A percentile compares a stretch with the other conserved stretches of the same genome.
Evolutionary conservation across 2,797 vertebrate genomes (phyloP).

Genomic region (Spinibarbus caldwelli): DNA sequence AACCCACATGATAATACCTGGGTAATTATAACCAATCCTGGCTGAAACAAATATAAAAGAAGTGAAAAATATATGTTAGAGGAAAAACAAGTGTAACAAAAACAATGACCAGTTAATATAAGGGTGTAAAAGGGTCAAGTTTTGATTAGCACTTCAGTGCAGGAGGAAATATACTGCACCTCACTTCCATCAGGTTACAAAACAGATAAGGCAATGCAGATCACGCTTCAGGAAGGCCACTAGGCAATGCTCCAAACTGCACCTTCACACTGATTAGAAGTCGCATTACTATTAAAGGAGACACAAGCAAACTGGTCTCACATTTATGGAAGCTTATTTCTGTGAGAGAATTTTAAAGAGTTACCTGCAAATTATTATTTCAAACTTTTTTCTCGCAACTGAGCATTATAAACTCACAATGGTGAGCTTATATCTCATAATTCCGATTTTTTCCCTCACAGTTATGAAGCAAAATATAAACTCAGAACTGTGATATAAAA

Average conservation of each 20-base stretch:
- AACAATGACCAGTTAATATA: constrained; percentile 49
- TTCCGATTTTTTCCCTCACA: too few relatives aligned
- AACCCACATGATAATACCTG: constrained; percentile 39
- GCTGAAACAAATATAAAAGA: constrained; percentile 39
- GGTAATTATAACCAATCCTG: constrained; percentile 39
- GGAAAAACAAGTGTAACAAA: constrained; percentile 44
- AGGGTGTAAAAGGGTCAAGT: constrained; percentile 35
- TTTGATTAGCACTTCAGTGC: constrained; percentile 35
- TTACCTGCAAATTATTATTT: background rate
- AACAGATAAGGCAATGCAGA: constrained; percentile 23
- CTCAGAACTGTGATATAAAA: too few relatives aligned
- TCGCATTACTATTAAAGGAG: constrained; percentile 1
- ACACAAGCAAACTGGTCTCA: constrained; percentile 40
- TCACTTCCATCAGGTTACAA: constrained; percentile 27
- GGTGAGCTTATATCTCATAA: too few relatives aligned
- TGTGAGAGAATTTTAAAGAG: background rate
- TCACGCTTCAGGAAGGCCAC: constrained; percentile 1
- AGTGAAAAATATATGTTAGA: constrained; percentile 51
- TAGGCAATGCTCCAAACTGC: constrained; percentile 11
- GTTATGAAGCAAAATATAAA: too few relatives aligned
- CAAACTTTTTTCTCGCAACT: background rate
- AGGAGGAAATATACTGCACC: constrained; percentile 51
- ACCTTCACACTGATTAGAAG: constrained; percentile 16
- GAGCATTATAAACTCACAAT: background rate
- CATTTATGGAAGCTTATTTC: background rate